A percentile compares a stretch with the other conserved stretches of the same genome.
These are phyloP conservation scores for Sebastolobus altivelis DNA, from an alignment of 2,797 vertebrate genomes.

Conservation along the genomic window DNA sequence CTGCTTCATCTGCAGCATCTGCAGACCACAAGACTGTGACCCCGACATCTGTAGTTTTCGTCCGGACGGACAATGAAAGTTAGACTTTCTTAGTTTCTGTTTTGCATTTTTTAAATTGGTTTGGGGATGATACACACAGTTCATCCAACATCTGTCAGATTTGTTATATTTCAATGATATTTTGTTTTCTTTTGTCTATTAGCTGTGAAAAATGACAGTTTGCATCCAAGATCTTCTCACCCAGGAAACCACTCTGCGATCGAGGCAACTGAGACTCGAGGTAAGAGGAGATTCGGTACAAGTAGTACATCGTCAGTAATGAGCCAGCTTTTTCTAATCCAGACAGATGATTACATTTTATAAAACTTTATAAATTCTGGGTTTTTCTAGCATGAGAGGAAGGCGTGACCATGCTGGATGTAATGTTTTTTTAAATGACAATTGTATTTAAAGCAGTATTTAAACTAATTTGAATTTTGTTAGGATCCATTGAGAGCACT, in stretches of 20 bases:
- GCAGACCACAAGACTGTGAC: accelerated
- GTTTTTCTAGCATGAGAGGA: background rate
- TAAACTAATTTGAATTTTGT: background rate
- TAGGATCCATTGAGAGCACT: background rate
- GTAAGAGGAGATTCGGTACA: slow-evolving; percentile 5
- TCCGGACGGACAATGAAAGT: accelerated
- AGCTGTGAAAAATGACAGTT: accelerated
- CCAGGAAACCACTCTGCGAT: background rate
- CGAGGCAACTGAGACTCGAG: accelerated
- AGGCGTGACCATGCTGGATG: background rate
- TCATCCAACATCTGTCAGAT: background rate
- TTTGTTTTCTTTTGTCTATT: background rate
- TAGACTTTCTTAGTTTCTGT: background rate
- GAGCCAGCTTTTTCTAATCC: background rate
- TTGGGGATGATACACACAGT: background rate
- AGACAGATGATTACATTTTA: background rate
- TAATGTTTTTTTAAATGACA: background rate
- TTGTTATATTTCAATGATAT: background rate
- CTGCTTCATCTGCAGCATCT: accelerated
- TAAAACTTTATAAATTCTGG: background rate
- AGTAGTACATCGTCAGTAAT: background rate
- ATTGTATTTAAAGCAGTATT: background rate
- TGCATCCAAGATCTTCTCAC: background rate
- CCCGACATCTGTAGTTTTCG: accelerated
- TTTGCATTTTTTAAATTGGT: background rate